Percentiles rank a stretch among this genome's conserved stretches.
These are phyloP conservation scores for Antechinus flavipes DNA, from an alignment of 2,113 vertebrate species.

Conservation along the genomic window DNA sequence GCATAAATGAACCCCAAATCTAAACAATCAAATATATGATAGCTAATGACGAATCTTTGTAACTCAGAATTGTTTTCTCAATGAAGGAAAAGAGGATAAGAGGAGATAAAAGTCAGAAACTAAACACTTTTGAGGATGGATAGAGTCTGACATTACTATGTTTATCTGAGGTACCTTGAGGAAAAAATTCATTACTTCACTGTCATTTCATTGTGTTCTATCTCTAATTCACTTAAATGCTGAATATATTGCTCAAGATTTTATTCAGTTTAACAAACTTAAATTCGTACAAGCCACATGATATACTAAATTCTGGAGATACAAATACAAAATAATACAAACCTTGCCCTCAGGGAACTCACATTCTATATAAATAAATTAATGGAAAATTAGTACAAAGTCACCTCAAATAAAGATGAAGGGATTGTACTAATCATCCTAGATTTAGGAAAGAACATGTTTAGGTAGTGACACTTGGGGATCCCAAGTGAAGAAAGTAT, in stretches of 20 bases:
- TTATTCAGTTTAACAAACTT: background rate
- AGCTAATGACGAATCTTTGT: too few species aligned
- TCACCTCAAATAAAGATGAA: background rate
- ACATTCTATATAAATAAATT: background rate
- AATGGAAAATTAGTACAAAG: background rate
- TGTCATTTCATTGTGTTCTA: background rate
- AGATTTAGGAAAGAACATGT: background rate
- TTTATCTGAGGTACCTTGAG: background rate
- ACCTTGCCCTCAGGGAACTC: background rate
- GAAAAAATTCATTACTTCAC: background rate
- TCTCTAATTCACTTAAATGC: background rate
- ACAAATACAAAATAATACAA: background rate
- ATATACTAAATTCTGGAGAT: background rate
- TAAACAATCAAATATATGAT: too few species aligned
- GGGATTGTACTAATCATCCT: background rate
- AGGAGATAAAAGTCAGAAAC: too few species aligned
- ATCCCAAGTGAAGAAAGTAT: background rate
- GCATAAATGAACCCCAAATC: too few species aligned
- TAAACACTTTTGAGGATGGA: too few species aligned
- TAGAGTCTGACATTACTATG: background rate
- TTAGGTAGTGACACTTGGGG: background rate
- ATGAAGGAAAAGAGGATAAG: too few species aligned
- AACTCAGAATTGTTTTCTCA: too few species aligned
- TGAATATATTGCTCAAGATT: background rate
- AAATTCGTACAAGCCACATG: background rate